Percentiles rank a stretch among this genome's conserved stretches.
These are phyloP conservation scores for Percina caprodes DNA, from an alignment of 2,113 vertebrate genomes.

Conservation along the genomic window DNA sequence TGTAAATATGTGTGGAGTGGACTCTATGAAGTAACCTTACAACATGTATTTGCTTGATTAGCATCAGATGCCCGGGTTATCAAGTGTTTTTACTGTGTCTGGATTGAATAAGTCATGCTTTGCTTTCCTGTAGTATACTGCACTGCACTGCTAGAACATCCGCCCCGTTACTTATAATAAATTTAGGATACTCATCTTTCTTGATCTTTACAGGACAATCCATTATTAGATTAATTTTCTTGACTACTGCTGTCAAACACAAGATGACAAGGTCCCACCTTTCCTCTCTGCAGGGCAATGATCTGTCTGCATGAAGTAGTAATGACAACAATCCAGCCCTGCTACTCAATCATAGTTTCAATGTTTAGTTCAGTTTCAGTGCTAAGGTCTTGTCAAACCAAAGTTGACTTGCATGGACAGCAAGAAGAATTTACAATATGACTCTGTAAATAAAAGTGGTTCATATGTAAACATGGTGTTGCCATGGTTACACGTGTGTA, in stretches of 20 bases:
- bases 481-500: constrained; percentile 38
- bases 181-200: constrained; percentile 5
- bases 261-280: not conserved
- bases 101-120: constrained; percentile 36
- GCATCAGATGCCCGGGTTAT: not conserved
- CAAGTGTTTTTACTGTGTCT: not conserved
- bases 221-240: not conserved
- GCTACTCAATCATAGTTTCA: constrained; percentile 5
- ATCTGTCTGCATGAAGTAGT: too few relatives aligned
- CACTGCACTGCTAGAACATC: not conserved
- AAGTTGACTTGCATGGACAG: not conserved
- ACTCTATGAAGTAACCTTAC: not conserved
- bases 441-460: constrained; percentile 3
- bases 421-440: constrained; percentile 1
- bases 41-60: not conserved
- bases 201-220: not conserved
- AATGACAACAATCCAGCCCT: too few relatives aligned
- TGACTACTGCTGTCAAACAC: not conserved
- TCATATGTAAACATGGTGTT: constrained; percentile 50
- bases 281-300: too few relatives aligned
- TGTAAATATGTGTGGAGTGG: not conserved
- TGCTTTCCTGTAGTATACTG: constrained; percentile 13
- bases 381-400: constrained; percentile 4
- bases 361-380: not conserved
- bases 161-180: constrained; percentile 6